Percentiles rank a stretch among this genome's conserved stretches.
These are phyloP conservation scores for Castor canadensis DNA, from an alignment of 2,113 vertebrate genomes.

Conservation along the genomic window DNA sequence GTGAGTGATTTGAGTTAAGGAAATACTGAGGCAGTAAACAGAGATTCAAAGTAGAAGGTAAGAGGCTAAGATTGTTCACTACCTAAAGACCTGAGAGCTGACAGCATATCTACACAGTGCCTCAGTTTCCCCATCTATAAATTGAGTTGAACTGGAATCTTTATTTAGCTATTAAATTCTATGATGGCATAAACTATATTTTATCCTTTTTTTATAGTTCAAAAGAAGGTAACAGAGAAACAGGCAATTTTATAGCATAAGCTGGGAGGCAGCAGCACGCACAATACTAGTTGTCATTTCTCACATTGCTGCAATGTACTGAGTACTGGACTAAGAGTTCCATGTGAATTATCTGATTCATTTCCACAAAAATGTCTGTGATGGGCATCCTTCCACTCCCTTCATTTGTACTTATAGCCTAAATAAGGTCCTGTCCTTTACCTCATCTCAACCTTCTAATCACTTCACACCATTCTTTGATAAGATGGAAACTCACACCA, in stretches of 20 bases:
- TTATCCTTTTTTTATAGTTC: neutral
- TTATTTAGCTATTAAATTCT: neutral
- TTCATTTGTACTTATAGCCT: neutral
- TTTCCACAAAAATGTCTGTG: neutral
- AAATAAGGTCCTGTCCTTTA: neutral
- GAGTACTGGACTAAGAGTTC: neutral
- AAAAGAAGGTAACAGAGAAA: neutral
- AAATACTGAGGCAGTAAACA: neutral
- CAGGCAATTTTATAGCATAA: neutral
- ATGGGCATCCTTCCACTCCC: neutral
- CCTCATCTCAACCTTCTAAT: neutral
- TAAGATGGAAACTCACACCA: neutral
- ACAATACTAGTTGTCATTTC: neutral
- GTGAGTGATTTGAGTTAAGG: neutral
- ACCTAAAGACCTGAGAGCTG: neutral
- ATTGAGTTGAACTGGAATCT: neutral
- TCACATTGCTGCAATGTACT: neutral
- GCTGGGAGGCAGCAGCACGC: neutral
- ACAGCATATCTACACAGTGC: too few species aligned
- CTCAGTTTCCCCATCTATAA: slow-evolving; percentile 19
- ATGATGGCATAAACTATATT: neutral
- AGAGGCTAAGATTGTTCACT: neutral
- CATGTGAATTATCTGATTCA: neutral
- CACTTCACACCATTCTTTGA: neutral
- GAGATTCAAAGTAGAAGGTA: neutral